phyloP scores from a whole-genome alignment of 2,797 vertebrate genomes.

The Gallinago nigripennis region DNA sequence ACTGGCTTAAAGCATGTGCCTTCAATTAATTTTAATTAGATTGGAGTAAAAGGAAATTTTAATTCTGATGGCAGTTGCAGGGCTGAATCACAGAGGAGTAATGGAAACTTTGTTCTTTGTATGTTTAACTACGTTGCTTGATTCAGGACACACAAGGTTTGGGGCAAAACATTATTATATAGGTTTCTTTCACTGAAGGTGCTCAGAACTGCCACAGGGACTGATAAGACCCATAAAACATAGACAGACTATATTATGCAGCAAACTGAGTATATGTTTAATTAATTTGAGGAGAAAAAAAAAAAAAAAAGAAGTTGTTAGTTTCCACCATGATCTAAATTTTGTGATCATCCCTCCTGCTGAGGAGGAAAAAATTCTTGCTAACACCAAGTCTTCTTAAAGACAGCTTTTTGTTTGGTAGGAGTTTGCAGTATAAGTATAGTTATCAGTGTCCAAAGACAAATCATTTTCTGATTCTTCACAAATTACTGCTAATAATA shows the following conservation, averaged over 20 bases:
- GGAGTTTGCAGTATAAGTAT: constrained; percentile 4
- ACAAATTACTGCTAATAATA: constrained; percentile 43
- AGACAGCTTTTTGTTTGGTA: constrained; percentile 29
- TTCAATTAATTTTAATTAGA: constrained; percentile 65
- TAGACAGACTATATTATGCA: not conserved
- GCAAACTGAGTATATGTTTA: not conserved
- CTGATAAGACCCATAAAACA: constrained; percentile 10
- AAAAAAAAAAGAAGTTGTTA: not conserved
- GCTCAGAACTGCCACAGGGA: not conserved
- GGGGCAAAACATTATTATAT: not conserved
- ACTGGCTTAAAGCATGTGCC: not conserved
- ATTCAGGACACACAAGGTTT: constrained; percentile 31
- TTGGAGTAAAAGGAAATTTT: constrained; percentile 43
- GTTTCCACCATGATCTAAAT: not conserved
- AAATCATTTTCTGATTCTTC: constrained; percentile 55
- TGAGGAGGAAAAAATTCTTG: not conserved
- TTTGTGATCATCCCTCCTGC: not conserved
- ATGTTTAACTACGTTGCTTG: constrained; percentile 11
- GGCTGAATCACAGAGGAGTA: not conserved
- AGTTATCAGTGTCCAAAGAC: constrained; percentile 33
- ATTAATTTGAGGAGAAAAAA: not conserved
- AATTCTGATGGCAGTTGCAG: constrained; percentile 3
- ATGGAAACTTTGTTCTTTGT: constrained; percentile 5
- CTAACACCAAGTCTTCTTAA: constrained; percentile 46
- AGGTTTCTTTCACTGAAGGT: not conserved